Base-by-base conservation (phyloP, 2,797 vertebrate species). In the Tachyglossus aculeatus region DNA sequence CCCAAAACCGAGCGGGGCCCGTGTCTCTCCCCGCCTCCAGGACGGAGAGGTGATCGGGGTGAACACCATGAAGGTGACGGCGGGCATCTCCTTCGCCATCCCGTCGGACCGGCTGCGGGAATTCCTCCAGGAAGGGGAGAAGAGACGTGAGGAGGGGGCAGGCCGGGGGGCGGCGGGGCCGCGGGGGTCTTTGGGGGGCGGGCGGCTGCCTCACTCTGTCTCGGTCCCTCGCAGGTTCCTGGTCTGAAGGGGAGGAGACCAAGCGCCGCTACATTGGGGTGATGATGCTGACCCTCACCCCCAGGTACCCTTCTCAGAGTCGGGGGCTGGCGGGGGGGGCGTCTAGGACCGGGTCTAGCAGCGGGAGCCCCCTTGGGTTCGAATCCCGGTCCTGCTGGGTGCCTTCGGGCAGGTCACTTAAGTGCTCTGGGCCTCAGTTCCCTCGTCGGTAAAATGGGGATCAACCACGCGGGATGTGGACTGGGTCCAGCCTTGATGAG, bases 41-140 rank as follows among this genome's bases (percentile, higher is more conserved):
- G 98, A 99, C 7, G 97, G 97, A 0, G 97, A 99, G 64, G 98
- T 99, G 77, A 98, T 99, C 0, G 98, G 98, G 1, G 97, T 99
- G 83, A 99, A 99, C 87, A 99, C 97, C 22, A 98, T 99, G 95
- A 98, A 98, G 87, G 98, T 99, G 84, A 98, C 96, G 0, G 91
- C 98, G 0, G 98, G 98, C 43, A 99, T 99, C 85, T 99, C 98
- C 18, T 99, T 99, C 57, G 98, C 98, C 54, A 99, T 99, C 80
- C 97, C 98, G 1, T 97, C 97, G 0, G 97, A 99, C 82, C 92
- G 92, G 3, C 77, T 99, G 53, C 92, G 87, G 61, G 85, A 89
- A 48, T 99, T 99, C 83, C 94, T 99, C 6, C 88, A 93, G 48
- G 91, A 89, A 74, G 94, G 94, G n/a, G 82, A 93, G 45, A 93